These are phyloP conservation scores for Hippoglossus stenolepis DNA, from an alignment of 2,113 vertebrate genomes.

Conservation along the genomic window DNA sequence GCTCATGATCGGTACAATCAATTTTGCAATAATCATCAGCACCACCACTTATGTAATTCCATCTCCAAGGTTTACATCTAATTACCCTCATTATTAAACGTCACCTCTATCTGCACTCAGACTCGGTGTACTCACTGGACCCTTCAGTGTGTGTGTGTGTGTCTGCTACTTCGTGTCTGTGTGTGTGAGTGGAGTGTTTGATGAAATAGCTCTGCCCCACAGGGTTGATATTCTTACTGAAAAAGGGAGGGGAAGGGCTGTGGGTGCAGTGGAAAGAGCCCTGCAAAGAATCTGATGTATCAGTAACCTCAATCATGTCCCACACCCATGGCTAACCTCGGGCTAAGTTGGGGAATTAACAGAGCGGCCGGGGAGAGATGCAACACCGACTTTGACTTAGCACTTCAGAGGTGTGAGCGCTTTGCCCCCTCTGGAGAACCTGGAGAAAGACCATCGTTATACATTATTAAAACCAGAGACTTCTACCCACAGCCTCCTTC, in stretches of 20 bases:
- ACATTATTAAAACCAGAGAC: constrained; percentile 66
- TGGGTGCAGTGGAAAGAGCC: background rate
- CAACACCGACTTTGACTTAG: constrained; percentile 66
- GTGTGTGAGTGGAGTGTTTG: constrained; percentile 12
- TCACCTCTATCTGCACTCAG: constrained; percentile 51
- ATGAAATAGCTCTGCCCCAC: constrained; percentile 43
- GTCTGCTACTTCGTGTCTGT: background rate
- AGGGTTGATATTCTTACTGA: constrained; percentile 12
- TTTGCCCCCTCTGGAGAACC: constrained; percentile 60
- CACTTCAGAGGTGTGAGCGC: constrained; percentile 65
- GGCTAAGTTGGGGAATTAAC: constrained; percentile 62
- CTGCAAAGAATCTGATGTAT: constrained; percentile 50
- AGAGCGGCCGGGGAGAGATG: constrained; percentile 42
- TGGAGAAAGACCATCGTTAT: constrained; percentile 66
- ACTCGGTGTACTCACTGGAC: constrained; percentile 19
- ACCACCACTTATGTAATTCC: constrained; percentile 38
- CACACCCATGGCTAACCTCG: constrained; percentile 63
- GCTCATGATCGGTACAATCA: constrained; percentile 37
- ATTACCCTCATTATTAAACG: constrained; percentile 71
- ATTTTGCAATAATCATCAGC: constrained; percentile 44
- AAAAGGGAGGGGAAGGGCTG: constrained; percentile 23
- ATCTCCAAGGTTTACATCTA: constrained; percentile 43
- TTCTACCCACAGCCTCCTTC: constrained; percentile 45
- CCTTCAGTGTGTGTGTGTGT: constrained; percentile 9
- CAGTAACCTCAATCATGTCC: constrained; percentile 65